These are phyloP conservation scores for Carcharodon carcharias DNA, from an alignment of 2,797 vertebrate species.

Conservation along the genomic window DNA sequence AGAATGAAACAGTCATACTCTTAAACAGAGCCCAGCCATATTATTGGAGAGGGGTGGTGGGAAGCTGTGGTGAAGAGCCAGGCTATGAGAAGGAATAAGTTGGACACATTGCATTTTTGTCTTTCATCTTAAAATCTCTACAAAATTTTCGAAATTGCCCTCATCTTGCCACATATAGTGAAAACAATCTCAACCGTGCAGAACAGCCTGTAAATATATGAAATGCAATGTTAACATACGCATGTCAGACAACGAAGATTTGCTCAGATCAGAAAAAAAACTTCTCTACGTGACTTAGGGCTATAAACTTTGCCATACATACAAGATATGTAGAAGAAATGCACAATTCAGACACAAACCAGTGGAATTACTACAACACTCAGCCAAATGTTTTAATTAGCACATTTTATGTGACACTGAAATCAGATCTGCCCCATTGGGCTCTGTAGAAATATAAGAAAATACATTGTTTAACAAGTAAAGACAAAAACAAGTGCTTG, in stretches of 20 bases:
- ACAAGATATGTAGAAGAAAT: background rate
- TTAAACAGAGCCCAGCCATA: background rate
- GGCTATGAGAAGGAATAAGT: background rate
- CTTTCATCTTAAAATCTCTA: background rate
- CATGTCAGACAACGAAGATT: background rate
- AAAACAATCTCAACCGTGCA: no score
- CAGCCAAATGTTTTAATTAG: background rate
- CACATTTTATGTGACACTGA: background rate
- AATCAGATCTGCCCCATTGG: background rate
- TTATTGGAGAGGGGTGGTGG: background rate
- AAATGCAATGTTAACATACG: background rate
- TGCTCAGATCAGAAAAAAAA: background rate
- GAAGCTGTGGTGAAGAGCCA: background rate
- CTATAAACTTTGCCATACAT: background rate
- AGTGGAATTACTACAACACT: background rate
- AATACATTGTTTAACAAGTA: background rate
- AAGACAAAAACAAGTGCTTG: background rate
- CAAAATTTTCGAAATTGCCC: no score
- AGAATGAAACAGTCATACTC: no score
- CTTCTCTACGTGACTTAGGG: background rate
- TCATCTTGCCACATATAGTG: no score
- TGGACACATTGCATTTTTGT: background rate
- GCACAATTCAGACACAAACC: background rate
- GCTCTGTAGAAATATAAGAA: background rate
- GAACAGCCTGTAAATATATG: background rate